These are phyloP conservation scores for Mnemiopsis leidyi DNA, from an alignment of 37 sponge, comb jelly and placozoan genomes.

Conservation along the genomic window DNA sequence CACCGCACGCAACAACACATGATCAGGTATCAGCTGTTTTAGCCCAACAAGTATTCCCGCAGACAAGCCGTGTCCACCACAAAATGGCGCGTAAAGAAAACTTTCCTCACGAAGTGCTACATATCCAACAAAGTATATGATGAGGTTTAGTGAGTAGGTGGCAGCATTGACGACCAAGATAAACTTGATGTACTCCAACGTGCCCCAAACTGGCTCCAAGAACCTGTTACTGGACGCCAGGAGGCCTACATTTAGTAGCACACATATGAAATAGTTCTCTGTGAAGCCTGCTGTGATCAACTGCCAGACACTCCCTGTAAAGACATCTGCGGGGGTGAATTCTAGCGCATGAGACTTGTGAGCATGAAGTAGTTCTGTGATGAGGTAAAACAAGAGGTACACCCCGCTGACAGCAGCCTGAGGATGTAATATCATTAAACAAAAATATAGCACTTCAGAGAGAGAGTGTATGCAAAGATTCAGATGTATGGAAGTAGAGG, in stretches of 20 bases:
- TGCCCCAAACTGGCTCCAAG: conserved; percentile 57
- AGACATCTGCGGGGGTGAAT: conserved; percentile 34
- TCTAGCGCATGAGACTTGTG: conserved; percentile 1
- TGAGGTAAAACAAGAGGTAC: neutral
- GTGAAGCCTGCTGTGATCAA: conserved; percentile 34
- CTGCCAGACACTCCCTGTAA: conserved; percentile 38
- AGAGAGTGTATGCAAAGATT: too few species aligned
- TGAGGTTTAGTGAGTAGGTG: neutral
- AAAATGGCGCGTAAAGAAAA: conserved; percentile 50
- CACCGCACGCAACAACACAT: neutral
- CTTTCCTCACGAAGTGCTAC: neutral
- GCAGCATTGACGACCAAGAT: neutral
- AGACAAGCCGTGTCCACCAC: neutral
- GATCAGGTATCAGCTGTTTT: conserved; percentile 58
- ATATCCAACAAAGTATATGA: conserved; percentile 31
- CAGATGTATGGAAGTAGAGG: too few species aligned
- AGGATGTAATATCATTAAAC: too few species aligned
- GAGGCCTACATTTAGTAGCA: neutral
- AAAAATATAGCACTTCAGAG: too few species aligned
- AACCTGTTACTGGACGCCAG: conserved; percentile 13
- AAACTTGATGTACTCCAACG: conserved; percentile 38
- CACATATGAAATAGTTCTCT: neutral
- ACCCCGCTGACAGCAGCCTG: neutral
- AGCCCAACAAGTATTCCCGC: conserved; percentile 14
- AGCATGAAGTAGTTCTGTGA: conserved; percentile 6